These are phyloP conservation scores for Tipula vernalis DNA, from an alignment of 2,888 invertebrate species.

Conservation along the genomic window DNA sequence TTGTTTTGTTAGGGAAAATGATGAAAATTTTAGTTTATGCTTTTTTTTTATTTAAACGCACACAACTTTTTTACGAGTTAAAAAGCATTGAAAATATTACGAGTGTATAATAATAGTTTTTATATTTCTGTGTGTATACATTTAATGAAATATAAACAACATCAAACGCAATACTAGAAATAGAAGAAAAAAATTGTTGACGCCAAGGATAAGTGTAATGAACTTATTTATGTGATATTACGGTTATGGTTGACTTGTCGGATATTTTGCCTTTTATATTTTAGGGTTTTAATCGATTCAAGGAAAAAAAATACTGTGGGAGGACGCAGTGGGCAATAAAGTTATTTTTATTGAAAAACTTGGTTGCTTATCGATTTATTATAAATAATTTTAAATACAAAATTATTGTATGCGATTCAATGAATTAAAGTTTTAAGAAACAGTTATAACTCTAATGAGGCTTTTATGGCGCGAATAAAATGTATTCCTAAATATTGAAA, in stretches of 20 bases:
- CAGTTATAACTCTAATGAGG: too few species aligned
- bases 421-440: too few species aligned
- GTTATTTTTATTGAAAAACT: background rate
- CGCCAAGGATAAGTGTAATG: background rate
- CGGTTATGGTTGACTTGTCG: background rate
- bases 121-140: background rate
- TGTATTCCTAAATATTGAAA: too few species aligned
- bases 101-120: background rate
- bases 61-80: background rate
- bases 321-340: background rate
- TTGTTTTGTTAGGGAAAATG: background rate
- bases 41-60: background rate
- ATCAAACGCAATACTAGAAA: background rate
- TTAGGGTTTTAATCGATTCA: background rate
- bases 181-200: background rate
- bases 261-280: background rate
- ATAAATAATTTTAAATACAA: too few species aligned
- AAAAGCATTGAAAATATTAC: background rate
- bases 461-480: too few species aligned
- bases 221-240: background rate
- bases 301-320: background rate
- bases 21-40: background rate
- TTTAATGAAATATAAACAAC: background rate
- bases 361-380: background rate
- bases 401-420: too few species aligned